These are phyloP conservation scores for Reticulitermes lucifugus DNA, from an alignment of 2,888 invertebrate genomes.

Conservation along the genomic window DNA sequence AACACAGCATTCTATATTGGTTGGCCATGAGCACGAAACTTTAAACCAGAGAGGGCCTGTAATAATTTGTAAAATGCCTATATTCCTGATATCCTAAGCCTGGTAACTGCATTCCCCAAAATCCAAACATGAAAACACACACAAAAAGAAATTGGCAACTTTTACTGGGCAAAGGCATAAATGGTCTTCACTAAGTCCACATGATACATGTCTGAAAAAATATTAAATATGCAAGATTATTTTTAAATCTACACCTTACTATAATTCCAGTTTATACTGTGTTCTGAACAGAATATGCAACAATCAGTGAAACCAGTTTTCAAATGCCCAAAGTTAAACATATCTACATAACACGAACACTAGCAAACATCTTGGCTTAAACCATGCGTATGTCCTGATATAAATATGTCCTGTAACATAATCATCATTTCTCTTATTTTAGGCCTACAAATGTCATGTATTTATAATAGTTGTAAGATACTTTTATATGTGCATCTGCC, in stretches of 20 bases:
- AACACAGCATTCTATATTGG: not conserved
- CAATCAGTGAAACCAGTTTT: not conserved
- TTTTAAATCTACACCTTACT: not conserved
- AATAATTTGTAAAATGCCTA: not conserved
- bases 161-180: not conserved
- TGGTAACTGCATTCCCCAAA: not conserved
- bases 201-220: not conserved
- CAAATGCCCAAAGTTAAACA: not conserved
- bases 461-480: not conserved
- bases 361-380: not conserved
- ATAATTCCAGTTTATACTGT: not conserved
- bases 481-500: not conserved
- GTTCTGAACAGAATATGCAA: not conserved
- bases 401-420: not conserved
- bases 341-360: not conserved
- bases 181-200: not conserved
- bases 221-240: not conserved
- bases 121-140: not conserved
- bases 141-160: not conserved
- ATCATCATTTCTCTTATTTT: conserved; percentile 8
- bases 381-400: not conserved
- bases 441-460: conserved; percentile 16
- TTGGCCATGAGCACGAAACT: not conserved
- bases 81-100: not conserved
- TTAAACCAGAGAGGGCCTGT: not conserved